Evolutionary conservation across 2,113 vertebrate genomes (phyloP).

Genomic region (Rhea pennata): DNA sequence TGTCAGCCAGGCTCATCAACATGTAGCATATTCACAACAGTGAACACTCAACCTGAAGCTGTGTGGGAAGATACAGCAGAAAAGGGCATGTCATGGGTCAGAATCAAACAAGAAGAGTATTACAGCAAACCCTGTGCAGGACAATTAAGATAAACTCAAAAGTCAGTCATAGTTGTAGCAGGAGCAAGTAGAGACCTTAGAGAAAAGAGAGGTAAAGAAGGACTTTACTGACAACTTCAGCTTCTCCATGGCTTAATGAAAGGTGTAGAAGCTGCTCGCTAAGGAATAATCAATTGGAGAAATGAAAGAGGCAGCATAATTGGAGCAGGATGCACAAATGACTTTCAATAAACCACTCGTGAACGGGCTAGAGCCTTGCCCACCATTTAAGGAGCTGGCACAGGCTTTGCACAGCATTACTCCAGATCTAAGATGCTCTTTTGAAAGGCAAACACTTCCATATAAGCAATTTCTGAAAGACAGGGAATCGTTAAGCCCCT

Average conservation of each 20-base stretch:
- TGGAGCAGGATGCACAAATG: not conserved
- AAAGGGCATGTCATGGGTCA: not conserved
- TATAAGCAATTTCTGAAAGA: too few relatives aligned
- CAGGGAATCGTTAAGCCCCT: too few relatives aligned
- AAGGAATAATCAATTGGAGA: not conserved
- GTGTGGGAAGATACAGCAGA: accelerated
- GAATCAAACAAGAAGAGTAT: not conserved
- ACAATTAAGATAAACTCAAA: not conserved
- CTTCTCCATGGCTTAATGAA: not conserved
- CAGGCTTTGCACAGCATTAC: not conserved
- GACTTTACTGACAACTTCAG: not conserved
- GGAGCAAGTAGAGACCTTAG: not conserved
- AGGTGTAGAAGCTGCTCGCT: not conserved
- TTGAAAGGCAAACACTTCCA: not conserved
- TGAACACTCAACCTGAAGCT: not conserved
- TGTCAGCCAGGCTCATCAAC: not conserved
- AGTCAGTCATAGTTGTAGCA: not conserved
- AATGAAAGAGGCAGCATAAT: not conserved
- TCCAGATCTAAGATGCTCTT: not conserved
- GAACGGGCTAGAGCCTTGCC: not conserved
- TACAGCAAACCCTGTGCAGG: not conserved
- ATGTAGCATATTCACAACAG: not conserved
- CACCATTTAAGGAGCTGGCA: not conserved
- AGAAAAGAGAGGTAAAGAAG: not conserved
- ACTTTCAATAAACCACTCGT: not conserved